Base-by-base conservation (phyloP, 2,888 invertebrate species). In the Nephrotoma appendiculata region DNA sequence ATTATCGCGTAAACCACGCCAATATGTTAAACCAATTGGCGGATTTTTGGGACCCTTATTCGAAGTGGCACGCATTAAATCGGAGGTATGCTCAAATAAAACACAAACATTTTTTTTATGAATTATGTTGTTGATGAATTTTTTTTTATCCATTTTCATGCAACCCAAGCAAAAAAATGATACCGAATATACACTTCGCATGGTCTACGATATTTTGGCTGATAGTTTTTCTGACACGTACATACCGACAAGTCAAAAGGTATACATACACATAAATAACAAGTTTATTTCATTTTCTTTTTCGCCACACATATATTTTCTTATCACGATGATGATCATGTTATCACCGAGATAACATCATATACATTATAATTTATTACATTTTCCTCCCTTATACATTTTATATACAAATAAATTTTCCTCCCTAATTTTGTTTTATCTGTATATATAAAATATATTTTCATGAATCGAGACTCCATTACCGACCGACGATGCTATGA, bases 101-200 rank as follows among this genome's bases (percentile, higher is more conserved):
- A 19, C 19, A 19, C 1, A 19, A 42, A 84, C 7, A 6, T 31
- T 15, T 31, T 9, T 11, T 57, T 57, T 57, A 5, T 19, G 5
- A n/a, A 52, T 57, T n/a, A 52, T 12, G n/a, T 52, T n/a, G n/a
- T 52, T 52, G 3, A 52, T 12, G 11, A 43, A 85, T 2, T 1
- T 11, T 71, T 71, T 71, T 71, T 2, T 15, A 6, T 57, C 15
- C 15, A 6, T 6, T 5, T 31, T 52, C 52, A 52, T 1, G 52
- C 11, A 52, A 52, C 3, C 52, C 45, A 87, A 92, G 92, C 92
- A 92, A 92, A 91, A 91, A 87, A 89, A 90, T 4, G 92, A 92
- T 41, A 92, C 91, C 0, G 89, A 89, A 11, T 88, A 89, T 41
- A 90, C 91, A 4, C 87, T 92, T 0, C 89, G 90, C 57, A 89